phyloP scores from a whole-genome alignment of 2,888 invertebrate genomes.

The Andrena haemorrhoa region DNA sequence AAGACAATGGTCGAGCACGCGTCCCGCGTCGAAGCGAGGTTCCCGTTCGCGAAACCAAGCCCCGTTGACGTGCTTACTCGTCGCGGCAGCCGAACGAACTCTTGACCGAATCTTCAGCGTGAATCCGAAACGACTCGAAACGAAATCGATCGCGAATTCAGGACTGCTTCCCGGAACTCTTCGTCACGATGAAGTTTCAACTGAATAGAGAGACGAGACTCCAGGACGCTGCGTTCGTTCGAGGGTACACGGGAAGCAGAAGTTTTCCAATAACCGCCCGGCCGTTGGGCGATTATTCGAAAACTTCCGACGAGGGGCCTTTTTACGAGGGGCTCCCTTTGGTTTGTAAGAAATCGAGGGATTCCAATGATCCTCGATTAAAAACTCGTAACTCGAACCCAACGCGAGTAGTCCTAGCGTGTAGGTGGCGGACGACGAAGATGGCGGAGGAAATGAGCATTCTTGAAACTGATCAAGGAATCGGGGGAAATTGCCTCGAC shows the following conservation, averaged over 20 bases:
- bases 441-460: conserved; percentile 37
- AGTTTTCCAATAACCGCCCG: conserved; percentile 16
- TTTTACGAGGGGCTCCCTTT: not conserved
- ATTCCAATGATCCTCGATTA: conserved; percentile 2
- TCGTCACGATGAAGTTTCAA: not conserved
- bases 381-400: conserved; percentile 25
- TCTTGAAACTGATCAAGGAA: conserved; percentile 40
- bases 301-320: not conserved
- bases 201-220: not conserved
- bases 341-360: not conserved
- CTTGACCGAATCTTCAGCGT: no score
- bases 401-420: conserved; percentile 3
- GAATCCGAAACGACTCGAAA: no score
- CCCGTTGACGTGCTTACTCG: not conserved
- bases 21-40: not conserved
- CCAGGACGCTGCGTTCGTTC: not conserved
- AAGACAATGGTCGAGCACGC: not conserved
- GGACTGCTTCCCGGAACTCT: no score
- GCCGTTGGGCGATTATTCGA: conserved; percentile 2
- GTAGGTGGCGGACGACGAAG: conserved; percentile 6
- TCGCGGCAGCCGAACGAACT: no score
- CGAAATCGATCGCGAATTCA: no score
- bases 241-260: not conserved
- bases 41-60: not conserved
- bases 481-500: conserved; percentile 48